Evolutionary conservation across 2,888 invertebrate species (phyloP), one percentile per base, ranked within the genome.

Genomic region (Melanostoma mellinum): DNA sequence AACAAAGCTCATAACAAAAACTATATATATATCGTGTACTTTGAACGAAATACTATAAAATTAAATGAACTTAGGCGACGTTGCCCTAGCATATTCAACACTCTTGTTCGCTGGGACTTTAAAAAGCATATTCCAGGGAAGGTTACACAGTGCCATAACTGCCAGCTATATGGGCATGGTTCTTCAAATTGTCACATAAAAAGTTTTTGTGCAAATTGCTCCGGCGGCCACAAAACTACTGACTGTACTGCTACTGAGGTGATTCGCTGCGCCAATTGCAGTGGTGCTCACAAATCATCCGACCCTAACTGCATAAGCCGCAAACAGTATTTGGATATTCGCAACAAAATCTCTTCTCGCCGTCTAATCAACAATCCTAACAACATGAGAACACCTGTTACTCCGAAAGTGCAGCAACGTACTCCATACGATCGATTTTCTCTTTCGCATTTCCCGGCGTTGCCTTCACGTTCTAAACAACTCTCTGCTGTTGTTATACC

Each of bases 281-380:
- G 8, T 30, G 5, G 33, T 32, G 32, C 52, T 9, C 52, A 52
- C 52, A 52, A 6, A 32, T 52, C 52, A 32, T 52, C 52, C 52
- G 33, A 52, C 8, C 52, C 9, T 4, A 50, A 50, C 1, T 50
- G 32, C 52, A 20, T 20, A 20, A 20, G 20, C 20, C 20, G 20
- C 20, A 20, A 20, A 20, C 20, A 20, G 20, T 20, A 20, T 20
- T 20, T 20, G 20, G 20, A 20, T 20, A 20, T 20, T 20, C 20
- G 20, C 20, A 20, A 20, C 20, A 20, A 20, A 20, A 20, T 20
- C 20, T 20, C 20, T 20, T 20, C 20, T 20, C 20, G 20, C 20
- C 3, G 52, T 1, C 1, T 3, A n/a, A 53, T 9, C 9, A n/a
- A 35, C 35, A 53, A 35, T 20, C 20, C 20, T 20, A 20, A 20